Conservation (phyloP, 2,888 invertebrate species). For the Apodemia duryi region DNA sequence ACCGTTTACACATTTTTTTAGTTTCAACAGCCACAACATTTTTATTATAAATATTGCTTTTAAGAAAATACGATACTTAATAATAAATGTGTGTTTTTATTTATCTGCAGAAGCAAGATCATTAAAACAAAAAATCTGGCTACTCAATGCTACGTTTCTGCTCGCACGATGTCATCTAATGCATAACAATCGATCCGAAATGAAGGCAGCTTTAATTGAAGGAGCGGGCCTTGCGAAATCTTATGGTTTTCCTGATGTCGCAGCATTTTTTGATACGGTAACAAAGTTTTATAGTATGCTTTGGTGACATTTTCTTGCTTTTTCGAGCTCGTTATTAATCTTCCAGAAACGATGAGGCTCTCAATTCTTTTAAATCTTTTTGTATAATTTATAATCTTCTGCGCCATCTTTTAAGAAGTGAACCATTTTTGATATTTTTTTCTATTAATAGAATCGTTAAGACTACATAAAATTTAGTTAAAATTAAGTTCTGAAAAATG, state of each 20-base stretch:
- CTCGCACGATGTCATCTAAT: constrained; percentile 62
- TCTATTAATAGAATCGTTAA: no score
- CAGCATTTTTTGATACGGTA: constrained; percentile 66
- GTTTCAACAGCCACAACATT: no score
- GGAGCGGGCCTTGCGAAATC: constrained; percentile 35
- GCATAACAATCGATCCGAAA: constrained; percentile 65
- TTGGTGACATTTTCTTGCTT: neutral
- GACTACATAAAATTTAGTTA: no score
- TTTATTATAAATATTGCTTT: no score
- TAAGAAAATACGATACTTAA: no score
- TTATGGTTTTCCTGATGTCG: constrained; percentile 48
- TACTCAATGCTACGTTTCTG: constrained; percentile 59
- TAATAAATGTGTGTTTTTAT: neutral
- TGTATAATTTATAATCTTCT: no score
- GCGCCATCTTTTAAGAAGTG: no score
- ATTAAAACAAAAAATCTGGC: constrained; percentile 49
- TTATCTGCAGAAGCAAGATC: neutral
- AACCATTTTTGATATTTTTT: no score
- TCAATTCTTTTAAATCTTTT: no score
- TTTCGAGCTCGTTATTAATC: neutral
- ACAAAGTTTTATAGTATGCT: neutral
- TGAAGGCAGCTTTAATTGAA: constrained; percentile 58
- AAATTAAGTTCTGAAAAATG: no score
- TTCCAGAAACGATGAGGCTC: neutral
- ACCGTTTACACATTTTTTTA: no score